Percentiles rank a stretch among this genome's conserved stretches.
Evolutionary conservation across 2,113 vertebrate genomes (phyloP).

Genomic region (Dipodomys merriami): DNA sequence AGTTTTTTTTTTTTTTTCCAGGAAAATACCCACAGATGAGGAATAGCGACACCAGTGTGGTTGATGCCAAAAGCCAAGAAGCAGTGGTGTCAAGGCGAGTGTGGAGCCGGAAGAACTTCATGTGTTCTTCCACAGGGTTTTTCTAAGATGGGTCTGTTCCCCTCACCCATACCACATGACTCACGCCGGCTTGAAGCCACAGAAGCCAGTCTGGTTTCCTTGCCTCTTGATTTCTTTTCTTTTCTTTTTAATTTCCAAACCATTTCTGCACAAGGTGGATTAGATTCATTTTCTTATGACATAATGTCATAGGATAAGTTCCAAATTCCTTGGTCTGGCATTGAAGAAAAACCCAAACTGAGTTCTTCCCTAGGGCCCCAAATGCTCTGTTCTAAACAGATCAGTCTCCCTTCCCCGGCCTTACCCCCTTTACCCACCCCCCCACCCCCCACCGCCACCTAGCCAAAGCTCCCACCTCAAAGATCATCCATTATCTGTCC

Average conservation of each 20-base stretch:
- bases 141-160: not conserved
- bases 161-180: not conserved
- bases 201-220: not conserved
- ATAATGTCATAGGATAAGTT: not conserved
- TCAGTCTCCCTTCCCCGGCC: too few species aligned
- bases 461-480: not conserved
- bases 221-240: not conserved
- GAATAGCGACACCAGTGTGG: not conserved
- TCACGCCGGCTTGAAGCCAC: not conserved
- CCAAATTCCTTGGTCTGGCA: not conserved
- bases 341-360: not conserved
- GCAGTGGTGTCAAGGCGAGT: not conserved
- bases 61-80: slow-evolving; percentile 1
- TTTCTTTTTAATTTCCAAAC: not conserved
- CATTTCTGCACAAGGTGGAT: not conserved
- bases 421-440: too few species aligned
- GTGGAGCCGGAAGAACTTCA: not conserved
- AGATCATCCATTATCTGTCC: not conserved
- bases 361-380: not conserved
- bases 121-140: not conserved
- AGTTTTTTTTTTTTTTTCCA: slow-evolving; percentile 1
- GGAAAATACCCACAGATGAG: slow-evolving; percentile 63
- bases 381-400: not conserved
- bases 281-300: not conserved
- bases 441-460: too few species aligned